Evolutionary conservation across 2,113 vertebrate genomes (phyloP).

Genomic region (Carollia perspicillata): DNA sequence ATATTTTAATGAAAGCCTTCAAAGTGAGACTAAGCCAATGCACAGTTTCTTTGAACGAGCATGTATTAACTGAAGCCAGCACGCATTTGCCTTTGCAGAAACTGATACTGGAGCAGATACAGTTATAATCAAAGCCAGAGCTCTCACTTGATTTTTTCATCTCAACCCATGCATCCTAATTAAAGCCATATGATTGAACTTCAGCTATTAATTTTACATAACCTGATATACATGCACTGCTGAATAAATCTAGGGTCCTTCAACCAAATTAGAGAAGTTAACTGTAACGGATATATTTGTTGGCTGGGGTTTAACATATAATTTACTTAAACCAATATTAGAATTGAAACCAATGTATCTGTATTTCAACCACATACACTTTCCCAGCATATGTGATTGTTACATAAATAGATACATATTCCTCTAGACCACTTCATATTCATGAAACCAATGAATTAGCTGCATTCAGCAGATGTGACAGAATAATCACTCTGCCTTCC

Average conservation of each 20-base stretch:
- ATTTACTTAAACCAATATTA: conserved; percentile 81
- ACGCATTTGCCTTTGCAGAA: conserved; percentile 67
- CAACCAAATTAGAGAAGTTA: conserved; percentile 81
- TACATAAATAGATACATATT: conserved; percentile 75
- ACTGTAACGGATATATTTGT: conserved; percentile 81
- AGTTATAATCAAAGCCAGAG: conserved; percentile 79
- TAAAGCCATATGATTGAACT: conserved; percentile 80
- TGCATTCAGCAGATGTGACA: conserved; percentile 70
- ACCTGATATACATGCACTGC: conserved; percentile 77
- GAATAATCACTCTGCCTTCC: conserved; percentile 32
- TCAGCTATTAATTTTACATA: conserved; percentile 83
- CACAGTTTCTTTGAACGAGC: conserved; percentile 48
- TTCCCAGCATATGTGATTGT: conserved; percentile 73
- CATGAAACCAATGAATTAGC: conserved; percentile 71
- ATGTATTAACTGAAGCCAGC: conserved; percentile 73
- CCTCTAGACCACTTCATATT: conserved; percentile 69
- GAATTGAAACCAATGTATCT: conserved; percentile 74
- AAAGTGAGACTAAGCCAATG: conserved; percentile 49
- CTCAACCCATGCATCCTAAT: conserved; percentile 76
- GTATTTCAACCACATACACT: conserved; percentile 79
- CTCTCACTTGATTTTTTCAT: conserved; percentile 52
- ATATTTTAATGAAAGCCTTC: conserved; percentile 72
- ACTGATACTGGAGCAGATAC: conserved; percentile 76
- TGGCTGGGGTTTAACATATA: conserved; percentile 76
- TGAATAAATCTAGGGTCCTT: conserved; percentile 74